Base-by-base conservation (phyloP, 1,140 invertebrate species). In the Rhynchophorus ferrugineus region DNA sequence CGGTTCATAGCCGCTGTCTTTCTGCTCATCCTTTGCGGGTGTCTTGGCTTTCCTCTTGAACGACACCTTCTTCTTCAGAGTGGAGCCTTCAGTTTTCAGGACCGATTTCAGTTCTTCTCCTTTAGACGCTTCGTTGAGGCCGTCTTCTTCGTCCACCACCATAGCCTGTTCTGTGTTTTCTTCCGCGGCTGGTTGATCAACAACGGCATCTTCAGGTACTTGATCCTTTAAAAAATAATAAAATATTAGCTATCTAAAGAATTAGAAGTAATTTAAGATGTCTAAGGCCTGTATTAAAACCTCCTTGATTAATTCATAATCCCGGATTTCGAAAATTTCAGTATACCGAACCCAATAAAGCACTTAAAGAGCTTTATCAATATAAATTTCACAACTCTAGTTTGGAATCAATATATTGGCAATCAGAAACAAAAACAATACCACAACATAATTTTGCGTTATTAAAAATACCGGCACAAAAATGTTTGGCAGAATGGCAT, bases 1-100 rank as follows among this genome's bases (percentile, higher is more conserved):
- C 67, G 68, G 42, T 49, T 52, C 59, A 16, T 71, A 64, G 42
- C 71, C 70, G 7, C 71, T 65, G 47, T 75, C 73, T 51, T 74
- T 70, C 36, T 66, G 62, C 44, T 57, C 57, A 19, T 51, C 56
- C 22, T 64, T 51, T 53, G 55, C 56, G 3, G 43, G 38, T 7
- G 43, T 34, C 45, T 59, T 65, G 14, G 68, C 50, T 52, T 54
- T 56, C 17, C 54, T 51, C 61, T 63, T 72, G 66, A 61, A 77
- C 49, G 47, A 73, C 59, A 62, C 64, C 52, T 61, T 71, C 64
- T 61, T 76, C 69, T 67, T 76, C 65, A 53, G 58, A 44, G 45
- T 70, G 44, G 67, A 72, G 36, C 21, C 24, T 8, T 52, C 54
- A 7, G 38, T 17, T 37, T 64, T 64, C 17, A 58, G 39, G 18